Conservation (phyloP, 2,888 invertebrate genomes). For the Mythimna lalbum region DNA sequence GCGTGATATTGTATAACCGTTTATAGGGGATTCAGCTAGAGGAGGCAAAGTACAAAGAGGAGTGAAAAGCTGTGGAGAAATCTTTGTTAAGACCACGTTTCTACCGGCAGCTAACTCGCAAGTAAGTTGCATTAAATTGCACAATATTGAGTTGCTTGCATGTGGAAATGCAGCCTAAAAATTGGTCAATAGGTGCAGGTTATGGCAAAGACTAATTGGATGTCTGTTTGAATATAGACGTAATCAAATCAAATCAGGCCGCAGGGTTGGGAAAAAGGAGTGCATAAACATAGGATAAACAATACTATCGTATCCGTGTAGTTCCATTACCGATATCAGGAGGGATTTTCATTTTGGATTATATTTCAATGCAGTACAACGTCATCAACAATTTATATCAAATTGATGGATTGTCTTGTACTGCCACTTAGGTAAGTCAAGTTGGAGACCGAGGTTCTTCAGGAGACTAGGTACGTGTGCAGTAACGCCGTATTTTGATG, state of each 20-base stretch:
- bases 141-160: too few species aligned
- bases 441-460: conserved; percentile 7
- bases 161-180: too few species aligned
- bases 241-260: too few species aligned
- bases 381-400: conserved; percentile 12
- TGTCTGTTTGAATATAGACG: too few species aligned
- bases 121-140: too few species aligned
- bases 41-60: background rate
- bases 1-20: background rate
- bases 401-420: conserved; percentile 24
- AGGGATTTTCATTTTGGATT: conserved; percentile 8
- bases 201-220: too few species aligned
- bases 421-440: conserved; percentile 6
- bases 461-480: background rate
- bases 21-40: background rate
- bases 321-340: background rate
- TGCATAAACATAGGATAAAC: background rate
- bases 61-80: background rate
- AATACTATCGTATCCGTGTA: background rate
- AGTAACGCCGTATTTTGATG: background rate
- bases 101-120: too few species aligned
- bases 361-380: background rate
- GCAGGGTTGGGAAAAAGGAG: too few species aligned
- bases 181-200: too few species aligned
- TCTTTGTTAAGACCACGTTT: background rate